Evolutionary conservation across 1,140 invertebrate species (phyloP).

Genomic region (Plodia interpunctella): DNA sequence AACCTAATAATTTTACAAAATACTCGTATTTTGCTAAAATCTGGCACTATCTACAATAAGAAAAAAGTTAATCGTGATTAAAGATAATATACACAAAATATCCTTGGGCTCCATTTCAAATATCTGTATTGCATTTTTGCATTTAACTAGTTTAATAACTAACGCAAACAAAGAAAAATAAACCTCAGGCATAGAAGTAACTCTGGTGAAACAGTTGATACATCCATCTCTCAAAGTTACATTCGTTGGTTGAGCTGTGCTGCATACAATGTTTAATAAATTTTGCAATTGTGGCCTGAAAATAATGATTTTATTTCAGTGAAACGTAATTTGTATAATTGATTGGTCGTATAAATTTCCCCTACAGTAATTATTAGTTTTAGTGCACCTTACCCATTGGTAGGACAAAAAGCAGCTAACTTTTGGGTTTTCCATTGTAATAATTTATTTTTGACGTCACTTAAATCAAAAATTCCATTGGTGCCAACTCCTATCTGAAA

Average conservation of each 20-base stretch:
- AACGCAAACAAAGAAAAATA: not conserved
- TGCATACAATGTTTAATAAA: conserved; percentile 75
- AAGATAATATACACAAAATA: no score
- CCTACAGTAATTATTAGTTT: no score
- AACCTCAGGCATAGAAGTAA: conserved; percentile 70
- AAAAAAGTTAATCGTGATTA: no score
- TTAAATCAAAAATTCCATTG: conserved; percentile 66
- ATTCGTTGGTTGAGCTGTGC: conserved; percentile 74
- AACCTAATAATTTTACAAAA: no score
- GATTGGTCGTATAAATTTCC: no score
- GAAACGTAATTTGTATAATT: no score
- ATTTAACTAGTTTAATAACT: no score
- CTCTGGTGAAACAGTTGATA: conserved; percentile 73
- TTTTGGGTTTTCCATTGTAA: conserved; percentile 71
- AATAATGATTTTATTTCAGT: conserved; percentile 19
- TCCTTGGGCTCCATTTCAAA: no score
- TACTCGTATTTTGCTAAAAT: no score
- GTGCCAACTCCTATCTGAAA: conserved; percentile 45
- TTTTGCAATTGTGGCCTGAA: conserved; percentile 66
- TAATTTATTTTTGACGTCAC: conserved; percentile 68
- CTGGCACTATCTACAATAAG: no score
- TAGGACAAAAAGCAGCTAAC: conserved; percentile 58
- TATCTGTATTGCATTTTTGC: no score
- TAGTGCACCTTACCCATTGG: conserved; percentile 50
- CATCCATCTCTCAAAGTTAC: conserved; percentile 72